Evolutionary conservation across 1,140 invertebrate genomes (phyloP).

Genomic region (Anastrepha ludens): DNA sequence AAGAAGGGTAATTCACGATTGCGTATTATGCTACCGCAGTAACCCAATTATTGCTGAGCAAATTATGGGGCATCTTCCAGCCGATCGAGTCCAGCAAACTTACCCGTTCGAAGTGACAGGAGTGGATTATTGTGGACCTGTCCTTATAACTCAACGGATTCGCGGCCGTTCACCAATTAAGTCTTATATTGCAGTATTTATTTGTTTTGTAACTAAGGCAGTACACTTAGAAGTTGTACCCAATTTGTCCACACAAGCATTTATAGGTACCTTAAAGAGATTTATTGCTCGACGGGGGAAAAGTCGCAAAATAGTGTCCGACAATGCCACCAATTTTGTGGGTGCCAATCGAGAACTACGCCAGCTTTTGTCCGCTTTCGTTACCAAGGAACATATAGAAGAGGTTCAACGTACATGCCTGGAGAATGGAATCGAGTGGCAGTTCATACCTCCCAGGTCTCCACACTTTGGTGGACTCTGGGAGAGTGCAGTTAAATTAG

Average conservation of each 20-base stretch:
- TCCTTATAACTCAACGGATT: slow-evolving; percentile 55
- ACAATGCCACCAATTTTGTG: slow-evolving; percentile 70
- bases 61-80: slow-evolving; percentile 68
- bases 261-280: slow-evolving; percentile 60
- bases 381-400: background rate
- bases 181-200: slow-evolving; percentile 59
- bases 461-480: slow-evolving; percentile 67
- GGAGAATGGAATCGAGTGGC: slow-evolving; percentile 60
- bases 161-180: slow-evolving; percentile 23
- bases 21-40: slow-evolving; percentile 67
- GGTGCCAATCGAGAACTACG: slow-evolving; percentile 60
- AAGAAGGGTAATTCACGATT: slow-evolving; percentile 61
- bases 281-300: slow-evolving; percentile 60
- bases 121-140: slow-evolving; percentile 70
- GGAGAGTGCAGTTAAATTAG: slow-evolving; percentile 64
- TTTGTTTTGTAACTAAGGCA: slow-evolving; percentile 62
- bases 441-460: slow-evolving; percentile 62
- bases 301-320: slow-evolving; percentile 60
- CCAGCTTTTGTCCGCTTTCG: slow-evolving; percentile 20
- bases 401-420: slow-evolving; percentile 4
- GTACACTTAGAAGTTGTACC: slow-evolving; percentile 63
- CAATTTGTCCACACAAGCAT: slow-evolving; percentile 59
- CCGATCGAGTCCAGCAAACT: slow-evolving; percentile 54
- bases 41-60: slow-evolving; percentile 60
- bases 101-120: slow-evolving; percentile 63